Percentiles rank a stretch among this genome's conserved stretches.
phyloP scores from a whole-genome alignment of 1,140 invertebrate genomes.

The Megathymus violae region DNA sequence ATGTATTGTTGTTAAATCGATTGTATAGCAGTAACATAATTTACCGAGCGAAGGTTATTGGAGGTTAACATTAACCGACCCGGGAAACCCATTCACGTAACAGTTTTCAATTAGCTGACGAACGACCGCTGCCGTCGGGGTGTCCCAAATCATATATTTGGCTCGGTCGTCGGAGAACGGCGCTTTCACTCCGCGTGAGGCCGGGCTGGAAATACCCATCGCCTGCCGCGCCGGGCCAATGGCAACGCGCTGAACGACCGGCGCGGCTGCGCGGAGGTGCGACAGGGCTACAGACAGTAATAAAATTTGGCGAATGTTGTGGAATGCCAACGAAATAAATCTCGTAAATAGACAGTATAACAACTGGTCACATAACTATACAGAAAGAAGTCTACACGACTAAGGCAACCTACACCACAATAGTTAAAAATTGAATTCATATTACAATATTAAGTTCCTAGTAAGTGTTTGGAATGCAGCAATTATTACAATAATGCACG shows the following conservation, averaged over 20 bases:
- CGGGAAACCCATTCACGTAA: constrained; percentile 32
- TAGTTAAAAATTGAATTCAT: too few relatives aligned
- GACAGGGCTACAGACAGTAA: constrained; percentile 1
- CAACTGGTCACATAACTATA: too few relatives aligned
- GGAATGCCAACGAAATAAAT: not conserved
- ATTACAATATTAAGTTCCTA: too few relatives aligned
- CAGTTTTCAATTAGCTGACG: constrained; percentile 38
- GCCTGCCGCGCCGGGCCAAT: not conserved
- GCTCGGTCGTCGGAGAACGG: constrained; percentile 22
- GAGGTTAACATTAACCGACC: not conserved
- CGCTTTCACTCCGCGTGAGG: constrained; percentile 49
- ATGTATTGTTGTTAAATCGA: not conserved
- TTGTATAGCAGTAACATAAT: not conserved
- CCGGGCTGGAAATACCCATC: constrained; percentile 33
- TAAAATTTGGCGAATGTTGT: constrained; percentile 5
- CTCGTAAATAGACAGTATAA: too few relatives aligned
- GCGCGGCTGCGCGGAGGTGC: not conserved
- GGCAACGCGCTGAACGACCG: constrained; percentile 4
- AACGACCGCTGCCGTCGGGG: constrained; percentile 30
- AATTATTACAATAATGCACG: too few relatives aligned
- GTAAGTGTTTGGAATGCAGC: not conserved
- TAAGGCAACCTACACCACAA: too few relatives aligned
- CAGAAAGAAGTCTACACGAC: too few relatives aligned
- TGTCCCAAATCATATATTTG: constrained; percentile 36
- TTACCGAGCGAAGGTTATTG: not conserved